Evolutionary conservation across 2,888 invertebrate genomes (phyloP).

Genomic region (Meganola albula): DNA sequence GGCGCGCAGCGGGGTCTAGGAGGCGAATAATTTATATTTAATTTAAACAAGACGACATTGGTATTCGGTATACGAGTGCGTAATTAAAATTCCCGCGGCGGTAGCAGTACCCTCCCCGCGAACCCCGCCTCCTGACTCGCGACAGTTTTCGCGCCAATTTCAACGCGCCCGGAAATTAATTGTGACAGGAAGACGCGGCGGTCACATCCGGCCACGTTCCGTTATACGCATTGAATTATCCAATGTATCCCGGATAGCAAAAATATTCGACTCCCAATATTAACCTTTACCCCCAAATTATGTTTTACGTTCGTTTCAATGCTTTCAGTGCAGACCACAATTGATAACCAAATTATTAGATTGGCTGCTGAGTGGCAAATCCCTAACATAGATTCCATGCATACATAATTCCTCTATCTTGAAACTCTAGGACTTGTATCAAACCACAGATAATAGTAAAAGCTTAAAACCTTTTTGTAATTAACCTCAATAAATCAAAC

Average conservation of each 20-base stretch:
- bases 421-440: too few relatives aligned
- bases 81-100: slow-evolving; percentile 77
- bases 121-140: slow-evolving; percentile 42
- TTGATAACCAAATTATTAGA: too few relatives aligned
- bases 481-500: slow-evolving; percentile 32
- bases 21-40: slow-evolving; percentile 77
- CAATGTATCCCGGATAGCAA: slow-evolving; percentile 39
- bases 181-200: slow-evolving; percentile 77
- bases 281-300: too few relatives aligned
- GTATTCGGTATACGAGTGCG: slow-evolving; percentile 77
- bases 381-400: too few relatives aligned
- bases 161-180: slow-evolving; percentile 78
- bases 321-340: too few relatives aligned
- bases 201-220: slow-evolving; percentile 72
- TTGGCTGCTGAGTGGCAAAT: too few relatives aligned
- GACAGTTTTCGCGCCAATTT: slow-evolving; percentile 79
- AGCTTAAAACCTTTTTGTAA: slow-evolving; percentile 21
- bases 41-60: slow-evolving; percentile 78
- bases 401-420: too few relatives aligned
- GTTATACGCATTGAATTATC: slow-evolving; percentile 60
- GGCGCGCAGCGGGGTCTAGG: slow-evolving; percentile 67
- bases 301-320: too few relatives aligned
- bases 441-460: too few relatives aligned
- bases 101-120: slow-evolving; percentile 41
- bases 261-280: slow-evolving; percentile 39